Evolutionary conservation across 2,113 vertebrate genomes (phyloP).

Genomic region (Brachypteracias leptosomus): DNA sequence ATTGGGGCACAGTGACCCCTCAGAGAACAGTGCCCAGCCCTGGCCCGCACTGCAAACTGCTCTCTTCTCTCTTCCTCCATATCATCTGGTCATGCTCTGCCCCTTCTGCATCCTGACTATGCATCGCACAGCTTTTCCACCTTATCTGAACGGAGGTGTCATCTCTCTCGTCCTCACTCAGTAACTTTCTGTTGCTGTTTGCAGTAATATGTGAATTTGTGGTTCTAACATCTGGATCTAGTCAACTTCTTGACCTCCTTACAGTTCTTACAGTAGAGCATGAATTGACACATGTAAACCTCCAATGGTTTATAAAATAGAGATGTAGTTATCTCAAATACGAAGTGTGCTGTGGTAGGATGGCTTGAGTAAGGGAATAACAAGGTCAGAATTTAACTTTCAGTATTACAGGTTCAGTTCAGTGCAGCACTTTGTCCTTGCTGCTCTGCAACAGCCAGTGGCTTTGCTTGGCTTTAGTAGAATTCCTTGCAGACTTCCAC

Average conservation of each 20-base stretch:
- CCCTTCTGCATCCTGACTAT: neutral
- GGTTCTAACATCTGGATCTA: neutral
- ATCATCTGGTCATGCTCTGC: neutral
- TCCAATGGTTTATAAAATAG: neutral
- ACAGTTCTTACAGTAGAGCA: neutral
- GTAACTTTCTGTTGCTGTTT: neutral
- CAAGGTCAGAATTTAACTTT: neutral
- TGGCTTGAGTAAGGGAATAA: neutral
- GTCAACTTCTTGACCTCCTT: neutral
- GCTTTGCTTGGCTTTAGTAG: neutral
- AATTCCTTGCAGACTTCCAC: neutral
- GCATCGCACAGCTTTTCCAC: neutral
- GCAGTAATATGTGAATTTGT: neutral
- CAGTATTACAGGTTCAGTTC: neutral
- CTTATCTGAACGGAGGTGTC: neutral
- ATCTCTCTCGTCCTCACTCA: neutral
- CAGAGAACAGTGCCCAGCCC: neutral
- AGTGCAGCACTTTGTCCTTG: neutral
- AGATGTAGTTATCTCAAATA: neutral
- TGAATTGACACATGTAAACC: neutral
- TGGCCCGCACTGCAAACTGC: neutral
- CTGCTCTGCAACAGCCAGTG: neutral
- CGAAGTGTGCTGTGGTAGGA: neutral
- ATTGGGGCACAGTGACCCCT: neutral
- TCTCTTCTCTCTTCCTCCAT: neutral